Base-by-base conservation (phyloP, 2,888 invertebrate genomes). In the Stenodema calcarata region DNA sequence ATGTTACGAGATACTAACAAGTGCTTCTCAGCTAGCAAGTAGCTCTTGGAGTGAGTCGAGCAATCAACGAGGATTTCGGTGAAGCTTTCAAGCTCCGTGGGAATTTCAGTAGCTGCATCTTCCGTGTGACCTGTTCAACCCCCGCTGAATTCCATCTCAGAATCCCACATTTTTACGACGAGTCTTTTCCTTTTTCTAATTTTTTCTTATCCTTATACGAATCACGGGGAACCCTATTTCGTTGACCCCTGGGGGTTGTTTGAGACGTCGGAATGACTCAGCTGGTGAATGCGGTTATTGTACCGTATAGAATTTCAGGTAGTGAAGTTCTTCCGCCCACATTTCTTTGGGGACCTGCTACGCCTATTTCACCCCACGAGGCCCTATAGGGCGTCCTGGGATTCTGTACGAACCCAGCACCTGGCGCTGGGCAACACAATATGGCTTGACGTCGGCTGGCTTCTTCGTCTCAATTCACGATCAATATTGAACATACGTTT, bases 21-120 rank as follows among this genome's bases (percentile, higher is more conserved):
- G n/a, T n/a, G 1, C 54, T 54, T 18, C n/a, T 18, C 54, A 18
- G 18, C 54, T 62, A 23, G 0, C 62, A 4, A 23, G 23, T 18
- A 23, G 62, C 62, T 62, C 18, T 23, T n/a, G 27, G 62, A 18
- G 62, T 62, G 27, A 62, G 62, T 7, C 7, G 35, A 11, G 11
- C 62, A 4, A 16, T 47, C 47, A 47, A 4, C 47, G 47, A 47
- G 47, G 75, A 75, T 75, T 75, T 35, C 28, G 75, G 35, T 14
- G 35, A 78, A 27, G 78, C 70, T 70, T 70, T 70, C 70, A 70
- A 70, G 70, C 44, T 27, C 23, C 78, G 78, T 78, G 78, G 78
- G 78, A 78, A 78, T 23, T 27, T 44, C 23, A 18, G 78, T 14
- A 23, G 18, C 78, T 78, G 78, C 78, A 78, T 78, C 44, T 78